Base-by-base conservation (phyloP, 2,797 vertebrate species). In the Avahi laniger region DNA sequence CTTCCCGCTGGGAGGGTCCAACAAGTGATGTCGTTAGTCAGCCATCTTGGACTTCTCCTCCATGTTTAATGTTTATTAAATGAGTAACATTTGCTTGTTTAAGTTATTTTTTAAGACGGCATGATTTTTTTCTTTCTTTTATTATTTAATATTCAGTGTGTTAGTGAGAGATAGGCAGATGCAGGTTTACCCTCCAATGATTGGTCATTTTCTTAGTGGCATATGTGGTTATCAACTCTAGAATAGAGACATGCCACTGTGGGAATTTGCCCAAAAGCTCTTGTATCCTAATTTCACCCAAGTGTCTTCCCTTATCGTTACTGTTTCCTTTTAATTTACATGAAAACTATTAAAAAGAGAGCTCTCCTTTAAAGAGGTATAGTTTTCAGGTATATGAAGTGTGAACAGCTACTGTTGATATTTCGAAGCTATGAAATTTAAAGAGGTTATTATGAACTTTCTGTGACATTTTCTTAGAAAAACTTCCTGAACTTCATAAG, bases 391-490 rank as follows among this genome's bases (percentile, higher is more conserved):
- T 52, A 4, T n/a, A 35, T 35, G 1, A 86, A 57, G 20, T 85
- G 1, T 22, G 22, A 85, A 33, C 15, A 78, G 41, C 46, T 75
- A 50, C 50, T 22, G 20, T 14, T 69, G 35, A 54, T 30, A 18
- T 15, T 82, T 41, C 28, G 52, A 4, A 86, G 43, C 38, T 83
- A 50, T 59, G 20, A 76, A 59, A 86, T 79, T 70, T 61, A 22
- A 59, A 63, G 59, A 76, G n/a, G 3, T 63, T 85, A 69, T 88
- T 54, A n/a, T 41, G 28, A 93, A 41, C 38, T 63, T 88, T 52
- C 72, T 6, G 13, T 41, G 35, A 33, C 22, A 79, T n/a, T 96
- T 96, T 38, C 61, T 95, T 43, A 89, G 91, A 9, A 86, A 96
- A 46, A 41, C 24, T 17, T 73, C 30, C 28, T 48, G 26, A 38